phyloP scores from a whole-genome alignment of 2,113 vertebrate species.

The Anhinga anhinga region DNA sequence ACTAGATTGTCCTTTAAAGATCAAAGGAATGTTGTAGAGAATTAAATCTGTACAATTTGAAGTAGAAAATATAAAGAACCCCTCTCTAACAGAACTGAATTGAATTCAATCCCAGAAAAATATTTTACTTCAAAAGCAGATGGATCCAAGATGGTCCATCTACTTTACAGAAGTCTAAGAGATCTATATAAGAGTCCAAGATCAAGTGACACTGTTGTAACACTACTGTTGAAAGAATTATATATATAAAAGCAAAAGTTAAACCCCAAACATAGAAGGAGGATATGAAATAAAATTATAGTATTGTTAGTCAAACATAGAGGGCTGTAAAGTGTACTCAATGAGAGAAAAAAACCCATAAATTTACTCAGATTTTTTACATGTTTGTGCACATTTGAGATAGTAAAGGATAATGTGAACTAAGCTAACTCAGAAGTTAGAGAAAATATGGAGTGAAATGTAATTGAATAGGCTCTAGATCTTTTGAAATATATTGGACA shows the following conservation, averaged over 20 bases:
- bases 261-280: background rate
- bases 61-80: background rate
- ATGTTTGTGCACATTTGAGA: background rate
- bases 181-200: background rate
- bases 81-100: background rate
- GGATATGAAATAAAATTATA: background rate
- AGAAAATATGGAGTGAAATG: background rate
- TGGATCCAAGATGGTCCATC: background rate
- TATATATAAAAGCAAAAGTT: background rate
- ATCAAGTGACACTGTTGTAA: background rate
- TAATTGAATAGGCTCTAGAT: background rate
- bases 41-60: background rate
- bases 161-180: background rate
- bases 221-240: background rate
- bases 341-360: fast-evolving
- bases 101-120: background rate
- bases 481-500: background rate
- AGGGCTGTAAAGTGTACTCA: background rate
- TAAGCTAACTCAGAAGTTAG: background rate
- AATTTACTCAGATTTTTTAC: background rate
- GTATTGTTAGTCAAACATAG: background rate
- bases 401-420: background rate
- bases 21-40: background rate
- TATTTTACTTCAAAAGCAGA: background rate
- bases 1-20: background rate